Evolutionary conservation across 2,888 invertebrate genomes (phyloP).

Genomic region (Noctua janthina): DNA sequence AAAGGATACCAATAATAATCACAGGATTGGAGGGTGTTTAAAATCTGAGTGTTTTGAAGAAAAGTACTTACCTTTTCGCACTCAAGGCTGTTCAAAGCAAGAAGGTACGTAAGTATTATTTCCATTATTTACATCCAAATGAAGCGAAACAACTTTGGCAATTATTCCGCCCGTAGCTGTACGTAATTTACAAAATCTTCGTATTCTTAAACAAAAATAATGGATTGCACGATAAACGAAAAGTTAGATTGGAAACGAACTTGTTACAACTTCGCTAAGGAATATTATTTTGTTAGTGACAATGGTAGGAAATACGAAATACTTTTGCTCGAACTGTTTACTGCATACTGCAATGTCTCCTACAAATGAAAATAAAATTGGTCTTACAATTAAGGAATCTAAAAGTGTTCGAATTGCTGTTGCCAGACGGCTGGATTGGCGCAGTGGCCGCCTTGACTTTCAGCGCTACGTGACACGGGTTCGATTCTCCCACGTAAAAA

Average conservation of each 20-base stretch:
- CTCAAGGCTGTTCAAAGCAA: neutral
- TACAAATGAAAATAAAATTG: constrained; percentile 40
- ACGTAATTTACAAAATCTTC: constrained; percentile 75
- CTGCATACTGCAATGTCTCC: constrained; percentile 15
- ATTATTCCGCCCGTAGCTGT: constrained; percentile 65
- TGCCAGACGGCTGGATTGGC: constrained; percentile 28
- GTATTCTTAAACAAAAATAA: constrained; percentile 74
- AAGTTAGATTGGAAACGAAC: constrained; percentile 79
- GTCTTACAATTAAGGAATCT: constrained; percentile 38
- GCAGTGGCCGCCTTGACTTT: constrained; percentile 37
- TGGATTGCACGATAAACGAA: constrained; percentile 77
- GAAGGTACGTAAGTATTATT: constrained; percentile 31
- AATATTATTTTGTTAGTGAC: constrained; percentile 68
- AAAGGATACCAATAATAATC: neutral
- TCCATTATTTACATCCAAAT: constrained; percentile 67
- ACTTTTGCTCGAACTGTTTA: constrained; percentile 36
- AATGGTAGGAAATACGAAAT: constrained; percentile 56
- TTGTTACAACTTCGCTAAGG: constrained; percentile 70
- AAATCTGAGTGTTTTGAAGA: neutral
- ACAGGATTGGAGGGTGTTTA: neutral
- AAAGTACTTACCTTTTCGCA: constrained; percentile 8
- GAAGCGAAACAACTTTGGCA: constrained; percentile 66
- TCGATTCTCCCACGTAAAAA: constrained; percentile 41
- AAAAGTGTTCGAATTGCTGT: constrained; percentile 38
- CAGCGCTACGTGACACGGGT: constrained; percentile 38